Evolutionary conservation across 2,797 vertebrate species (phyloP).

Genomic region (Natrix natrix): DNA sequence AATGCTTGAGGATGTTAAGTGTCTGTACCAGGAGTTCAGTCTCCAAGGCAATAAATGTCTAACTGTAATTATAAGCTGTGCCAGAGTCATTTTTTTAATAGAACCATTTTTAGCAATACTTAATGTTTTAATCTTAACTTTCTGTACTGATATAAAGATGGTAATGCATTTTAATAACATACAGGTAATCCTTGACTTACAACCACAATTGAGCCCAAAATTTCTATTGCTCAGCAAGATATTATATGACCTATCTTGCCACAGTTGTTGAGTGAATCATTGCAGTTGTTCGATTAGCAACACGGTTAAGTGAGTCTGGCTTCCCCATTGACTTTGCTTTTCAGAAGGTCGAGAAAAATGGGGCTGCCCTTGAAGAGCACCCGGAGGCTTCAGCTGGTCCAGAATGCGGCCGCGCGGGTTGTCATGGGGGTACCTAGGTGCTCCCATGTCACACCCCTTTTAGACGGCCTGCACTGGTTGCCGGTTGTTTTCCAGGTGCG

Average conservation of each 20-base stretch:
- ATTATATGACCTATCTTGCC: neutral
- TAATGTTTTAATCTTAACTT: neutral
- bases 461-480: too few relatives aligned
- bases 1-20: conserved; percentile 62
- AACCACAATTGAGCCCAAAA: neutral
- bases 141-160: neutral
- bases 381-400: too few relatives aligned
- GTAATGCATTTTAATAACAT: neutral
- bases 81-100: conserved; percentile 18
- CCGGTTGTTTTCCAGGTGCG: too few relatives aligned
- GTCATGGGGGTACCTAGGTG: too few relatives aligned
- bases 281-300: neutral
- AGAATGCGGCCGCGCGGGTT: too few relatives aligned
- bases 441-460: too few relatives aligned
- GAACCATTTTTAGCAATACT: neutral
- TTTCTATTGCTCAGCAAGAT: neutral
- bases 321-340: neutral
- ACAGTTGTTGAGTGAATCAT: neutral
- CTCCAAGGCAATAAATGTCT: conserved; percentile 72
- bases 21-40: conserved; percentile 59
- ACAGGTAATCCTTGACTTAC: neutral
- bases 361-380: too few relatives aligned
- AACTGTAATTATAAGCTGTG: conserved; percentile 22
- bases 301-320: neutral
- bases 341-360: neutral